Percentiles rank a stretch among this genome's conserved stretches.
Evolutionary conservation across 1,140 invertebrate species (phyloP).

Genomic region (Zophobas atratus): DNA sequence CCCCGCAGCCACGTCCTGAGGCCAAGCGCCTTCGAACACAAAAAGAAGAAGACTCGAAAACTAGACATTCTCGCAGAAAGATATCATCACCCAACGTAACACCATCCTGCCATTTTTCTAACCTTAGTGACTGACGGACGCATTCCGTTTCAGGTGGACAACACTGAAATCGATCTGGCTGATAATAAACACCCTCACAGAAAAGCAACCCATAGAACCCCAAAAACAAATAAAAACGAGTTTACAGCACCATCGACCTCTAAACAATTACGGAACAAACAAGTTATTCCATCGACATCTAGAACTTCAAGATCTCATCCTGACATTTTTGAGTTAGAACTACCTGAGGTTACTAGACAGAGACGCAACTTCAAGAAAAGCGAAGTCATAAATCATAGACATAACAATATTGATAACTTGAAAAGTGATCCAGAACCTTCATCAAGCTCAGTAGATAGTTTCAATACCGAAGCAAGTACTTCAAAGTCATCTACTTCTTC

Average conservation of each 20-base stretch:
- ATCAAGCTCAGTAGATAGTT: conserved; percentile 38
- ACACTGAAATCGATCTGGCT: conserved; percentile 38
- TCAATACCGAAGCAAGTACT: conserved; percentile 29
- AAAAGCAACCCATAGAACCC: neutral
- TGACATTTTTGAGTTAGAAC: conserved; percentile 8
- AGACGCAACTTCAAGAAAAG: conserved; percentile 44
- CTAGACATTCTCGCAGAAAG: conserved; percentile 17
- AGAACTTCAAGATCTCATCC: conserved; percentile 19
- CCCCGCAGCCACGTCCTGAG: conserved; percentile 63
- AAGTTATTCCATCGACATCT: conserved; percentile 8
- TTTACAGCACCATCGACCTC: conserved; percentile 8
- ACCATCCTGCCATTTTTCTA: neutral
- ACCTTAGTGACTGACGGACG: neutral
- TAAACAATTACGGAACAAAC: neutral
- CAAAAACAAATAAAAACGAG: neutral
- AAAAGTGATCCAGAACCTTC: conserved; percentile 41
- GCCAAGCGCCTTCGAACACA: conserved; percentile 63
- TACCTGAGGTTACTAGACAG: conserved; percentile 22
- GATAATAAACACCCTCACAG: conserved; percentile 35
- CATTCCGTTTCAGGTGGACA: conserved; percentile 25
- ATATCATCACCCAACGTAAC: conserved; percentile 8
- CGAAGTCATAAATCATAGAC: conserved; percentile 42
- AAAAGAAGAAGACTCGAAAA: conserved; percentile 44
- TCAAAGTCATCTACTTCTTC: conserved; percentile 18
- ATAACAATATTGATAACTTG: conserved; percentile 19